Percentiles rank a stretch among this genome's conserved stretches.
Conservation (phyloP, 2,797 vertebrate genomes). For the Muscicapa striata region DNA sequence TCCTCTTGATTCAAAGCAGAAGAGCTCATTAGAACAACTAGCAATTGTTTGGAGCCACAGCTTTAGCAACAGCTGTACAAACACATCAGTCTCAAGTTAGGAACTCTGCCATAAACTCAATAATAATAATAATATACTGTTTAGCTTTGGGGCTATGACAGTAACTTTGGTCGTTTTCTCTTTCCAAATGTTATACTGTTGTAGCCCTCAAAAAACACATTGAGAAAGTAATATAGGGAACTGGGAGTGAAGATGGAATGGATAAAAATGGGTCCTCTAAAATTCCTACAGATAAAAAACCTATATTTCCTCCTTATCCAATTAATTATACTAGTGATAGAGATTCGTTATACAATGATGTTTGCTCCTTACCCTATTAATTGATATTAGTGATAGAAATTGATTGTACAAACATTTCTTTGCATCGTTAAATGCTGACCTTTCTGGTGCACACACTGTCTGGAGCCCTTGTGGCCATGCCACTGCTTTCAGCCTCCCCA, state of each 20-base stretch:
- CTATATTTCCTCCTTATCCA: neutral
- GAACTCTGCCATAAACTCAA: slow-evolving; percentile 45
- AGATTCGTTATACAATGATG: neutral
- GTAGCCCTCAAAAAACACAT: slow-evolving; percentile 12
- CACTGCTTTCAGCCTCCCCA: neutral
- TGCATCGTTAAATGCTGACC: neutral
- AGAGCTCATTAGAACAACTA: slow-evolving; percentile 52
- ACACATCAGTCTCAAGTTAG: slow-evolving; percentile 48
- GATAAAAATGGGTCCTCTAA: neutral
- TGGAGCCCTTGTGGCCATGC: neutral
- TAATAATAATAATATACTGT: slow-evolving; percentile 25
- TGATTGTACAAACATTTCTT: neutral
- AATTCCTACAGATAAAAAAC: neutral
- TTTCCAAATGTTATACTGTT: slow-evolving; percentile 17
- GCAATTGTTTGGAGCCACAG: slow-evolving; percentile 47
- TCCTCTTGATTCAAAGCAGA: slow-evolving; percentile 60
- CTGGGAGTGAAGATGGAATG: neutral
- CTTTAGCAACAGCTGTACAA: slow-evolving; percentile 67
- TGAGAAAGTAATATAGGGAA: neutral
- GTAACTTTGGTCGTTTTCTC: slow-evolving; percentile 24
- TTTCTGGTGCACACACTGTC: neutral
- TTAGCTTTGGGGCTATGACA: slow-evolving; percentile 35
- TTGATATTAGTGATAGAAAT: neutral
- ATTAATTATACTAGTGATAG: neutral
- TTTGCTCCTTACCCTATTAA: neutral